Evolutionary conservation across 2,797 vertebrate genomes (phyloP), one percentile per base, ranked within the genome.

Genomic region (Leptoclinus maculatus): DNA sequence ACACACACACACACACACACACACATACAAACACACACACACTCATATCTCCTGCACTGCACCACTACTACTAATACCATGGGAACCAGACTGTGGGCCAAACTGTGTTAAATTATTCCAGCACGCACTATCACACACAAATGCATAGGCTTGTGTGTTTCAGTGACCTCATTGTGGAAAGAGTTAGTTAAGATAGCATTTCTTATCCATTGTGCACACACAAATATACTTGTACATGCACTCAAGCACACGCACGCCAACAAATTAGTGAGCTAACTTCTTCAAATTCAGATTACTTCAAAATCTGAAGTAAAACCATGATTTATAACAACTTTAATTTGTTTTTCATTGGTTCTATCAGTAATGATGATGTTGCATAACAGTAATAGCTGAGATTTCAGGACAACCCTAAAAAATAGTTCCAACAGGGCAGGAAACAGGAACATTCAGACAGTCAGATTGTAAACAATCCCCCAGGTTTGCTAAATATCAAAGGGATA

Each of bases 131-230:
- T 71, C 71, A 83, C 73, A 79, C 66, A 83, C 62, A 82, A 41
- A 79, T 53, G 51, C 69, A 65, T 56, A 34, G 51, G 58, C 67
- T 95, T 91, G 62, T 78, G 64, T 69, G 83, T 88, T 54, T 86
- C 21, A 74, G 74, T 92, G 92, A 93, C 86, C 90, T 93, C 89
- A 92, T 66, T 36, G 76, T 91, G 91, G 91, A 92, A 91, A 91
- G 81, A 89, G 77, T 84, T 80, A 59, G 68, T 58, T 74, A 79
- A 88, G 91, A 92, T 91, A 92, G 66, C 6, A 17, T 73, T 84
- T 84, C 85, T 80, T 91, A 88, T 92, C 88, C 68, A 72, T 60
- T 80, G 62, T 53, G 66, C 54, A 76, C 73, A 79, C 60, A 76
- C 68, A 82, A 49, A 75, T 69, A 76, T 32, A 49, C 54, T 23